Conservation (phyloP, 2,888 invertebrate species). For the Drosophila buzzatii region DNA sequence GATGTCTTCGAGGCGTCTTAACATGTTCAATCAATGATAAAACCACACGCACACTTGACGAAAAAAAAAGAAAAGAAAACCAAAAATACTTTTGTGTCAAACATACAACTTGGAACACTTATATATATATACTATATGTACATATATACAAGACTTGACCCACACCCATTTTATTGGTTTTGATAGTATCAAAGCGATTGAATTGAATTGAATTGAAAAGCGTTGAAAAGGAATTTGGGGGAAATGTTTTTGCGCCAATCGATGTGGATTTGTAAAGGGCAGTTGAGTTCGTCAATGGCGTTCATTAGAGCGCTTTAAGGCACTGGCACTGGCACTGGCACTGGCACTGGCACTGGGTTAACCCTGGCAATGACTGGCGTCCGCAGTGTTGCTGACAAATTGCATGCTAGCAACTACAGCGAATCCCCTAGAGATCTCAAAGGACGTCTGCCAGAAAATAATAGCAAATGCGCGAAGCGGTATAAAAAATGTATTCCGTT, state of each 20-base stretch:
- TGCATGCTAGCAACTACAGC: conserved; percentile 45
- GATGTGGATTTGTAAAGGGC: conserved; percentile 50
- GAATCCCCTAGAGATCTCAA: conserved; percentile 42
- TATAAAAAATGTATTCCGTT: conserved; percentile 79
- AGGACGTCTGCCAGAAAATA: conserved; percentile 42
- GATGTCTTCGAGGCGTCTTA: conserved; percentile 63
- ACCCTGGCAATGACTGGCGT: conserved; percentile 52
- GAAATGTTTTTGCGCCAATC: conserved; percentile 39
- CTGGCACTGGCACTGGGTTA: conserved; percentile 31
- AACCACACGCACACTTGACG: conserved; percentile 54
- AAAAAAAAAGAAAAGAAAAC: conserved; percentile 15
- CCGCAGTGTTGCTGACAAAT: conserved; percentile 62
- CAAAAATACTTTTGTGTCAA: conserved; percentile 30
- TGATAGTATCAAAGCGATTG: conserved; percentile 62
- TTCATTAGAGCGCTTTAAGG: conserved; percentile 70
- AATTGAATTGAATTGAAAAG: conserved; percentile 71
- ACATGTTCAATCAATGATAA: conserved; percentile 75
- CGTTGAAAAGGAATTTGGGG: conserved; percentile 40
- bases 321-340: conserved; percentile 6
- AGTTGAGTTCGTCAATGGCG: conserved; percentile 61
- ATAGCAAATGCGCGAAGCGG: conserved; percentile 49
- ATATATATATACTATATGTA: conserved; percentile 22
- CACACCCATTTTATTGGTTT: conserved; percentile 53
- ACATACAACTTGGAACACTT: conserved; percentile 12
- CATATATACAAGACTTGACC: conserved; percentile 19